These are phyloP conservation scores for Drosophila atroscutellata DNA, from an alignment of 2,888 invertebrate species.

Conservation along the genomic window DNA sequence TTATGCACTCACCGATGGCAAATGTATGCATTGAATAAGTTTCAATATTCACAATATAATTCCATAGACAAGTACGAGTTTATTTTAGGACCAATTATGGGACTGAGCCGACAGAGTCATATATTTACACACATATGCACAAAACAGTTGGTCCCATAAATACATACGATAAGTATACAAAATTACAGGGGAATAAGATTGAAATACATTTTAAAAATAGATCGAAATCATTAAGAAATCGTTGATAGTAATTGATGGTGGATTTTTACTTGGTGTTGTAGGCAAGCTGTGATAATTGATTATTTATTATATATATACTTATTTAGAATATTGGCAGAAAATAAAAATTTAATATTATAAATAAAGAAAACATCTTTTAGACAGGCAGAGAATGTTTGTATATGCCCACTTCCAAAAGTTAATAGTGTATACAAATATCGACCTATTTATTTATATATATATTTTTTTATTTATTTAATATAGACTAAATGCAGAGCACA, in stretches of 20 bases:
- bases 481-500: neutral
- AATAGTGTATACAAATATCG: neutral
- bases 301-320: no score
- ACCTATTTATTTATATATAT: neutral
- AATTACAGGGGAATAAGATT: neutral
- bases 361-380: neutral
- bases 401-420: neutral
- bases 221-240: neutral
- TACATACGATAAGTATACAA: conserved; percentile 8
- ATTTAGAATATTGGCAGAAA: neutral
- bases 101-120: neutral
- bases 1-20: conserved; percentile 27
- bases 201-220: conserved; percentile 4
- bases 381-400: neutral
- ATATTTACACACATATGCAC: conserved; percentile 19
- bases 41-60: conserved; percentile 62
- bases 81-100: conserved; percentile 68
- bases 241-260: neutral
- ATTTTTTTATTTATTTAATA: neutral
- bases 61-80: conserved; percentile 54
- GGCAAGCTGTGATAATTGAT: neutral
- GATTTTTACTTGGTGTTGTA: neutral
- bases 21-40: conserved; percentile 47
- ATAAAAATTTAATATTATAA: neutral
- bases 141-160: conserved; percentile 28